phyloP scores from a whole-genome alignment of 2,888 invertebrate genomes.

The Macroteleia sp. region DNA sequence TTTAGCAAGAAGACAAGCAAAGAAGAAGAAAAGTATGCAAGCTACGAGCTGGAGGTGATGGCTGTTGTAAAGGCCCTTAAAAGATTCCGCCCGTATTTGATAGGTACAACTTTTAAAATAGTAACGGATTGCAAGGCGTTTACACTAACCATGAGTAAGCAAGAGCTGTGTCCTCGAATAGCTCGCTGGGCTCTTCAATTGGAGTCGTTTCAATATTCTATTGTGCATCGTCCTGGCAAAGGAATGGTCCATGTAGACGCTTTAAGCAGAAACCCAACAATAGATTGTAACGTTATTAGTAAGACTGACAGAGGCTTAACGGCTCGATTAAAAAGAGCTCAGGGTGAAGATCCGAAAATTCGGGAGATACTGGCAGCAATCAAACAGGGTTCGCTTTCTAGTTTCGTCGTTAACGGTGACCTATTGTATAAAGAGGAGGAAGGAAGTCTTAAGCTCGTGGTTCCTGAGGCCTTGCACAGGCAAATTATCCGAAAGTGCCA shows the following conservation, averaged over 20 bases:
- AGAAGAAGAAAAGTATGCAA: neutral
- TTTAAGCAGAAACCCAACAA: neutral
- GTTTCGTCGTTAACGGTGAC: too few species aligned
- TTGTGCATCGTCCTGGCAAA: neutral
- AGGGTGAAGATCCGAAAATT: neutral
- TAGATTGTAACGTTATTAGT: neutral
- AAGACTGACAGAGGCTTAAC: neutral
- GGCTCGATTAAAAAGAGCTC: neutral
- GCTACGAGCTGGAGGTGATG: too few species aligned
- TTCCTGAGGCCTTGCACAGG: too few species aligned
- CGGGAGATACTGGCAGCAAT: too few species aligned
- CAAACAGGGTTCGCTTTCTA: too few species aligned
- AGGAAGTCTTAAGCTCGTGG: too few species aligned
- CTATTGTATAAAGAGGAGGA: too few species aligned
- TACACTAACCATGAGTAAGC: neutral
- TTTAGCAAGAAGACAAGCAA: neutral
- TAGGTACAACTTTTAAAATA: too few species aligned
- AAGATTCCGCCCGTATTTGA: neutral
- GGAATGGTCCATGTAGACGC: neutral
- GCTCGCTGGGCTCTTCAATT: neutral
- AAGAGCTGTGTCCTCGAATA: neutral
- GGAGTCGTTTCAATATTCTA: neutral
- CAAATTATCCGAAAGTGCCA: too few species aligned
- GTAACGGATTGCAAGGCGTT: neutral
- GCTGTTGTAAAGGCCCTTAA: neutral